A percentile compares a stretch with the other conserved stretches of the same genome.
phyloP scores from a whole-genome alignment of 1,140 invertebrate genomes.

The Drosophila suzukii region DNA sequence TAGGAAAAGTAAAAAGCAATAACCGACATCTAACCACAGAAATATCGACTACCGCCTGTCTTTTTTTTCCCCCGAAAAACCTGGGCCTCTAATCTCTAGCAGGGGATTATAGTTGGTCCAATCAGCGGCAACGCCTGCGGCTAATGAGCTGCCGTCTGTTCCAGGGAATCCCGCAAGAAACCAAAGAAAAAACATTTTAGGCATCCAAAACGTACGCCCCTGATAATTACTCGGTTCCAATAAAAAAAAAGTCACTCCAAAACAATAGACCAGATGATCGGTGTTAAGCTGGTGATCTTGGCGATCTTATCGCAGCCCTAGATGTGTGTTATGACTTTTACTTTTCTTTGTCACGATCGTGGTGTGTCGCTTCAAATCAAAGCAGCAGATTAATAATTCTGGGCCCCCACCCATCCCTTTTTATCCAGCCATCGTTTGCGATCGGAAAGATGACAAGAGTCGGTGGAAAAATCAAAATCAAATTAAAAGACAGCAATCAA shows the following conservation, averaged over 20 bases:
- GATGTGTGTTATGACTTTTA: constrained; percentile 78
- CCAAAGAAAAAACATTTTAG: constrained; percentile 15
- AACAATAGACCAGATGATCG: constrained; percentile 55
- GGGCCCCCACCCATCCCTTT: constrained; percentile 6
- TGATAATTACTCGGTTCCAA: constrained; percentile 66
- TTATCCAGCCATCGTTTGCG: constrained; percentile 31
- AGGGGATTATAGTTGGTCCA: constrained; percentile 69
- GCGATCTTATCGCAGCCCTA: constrained; percentile 50
- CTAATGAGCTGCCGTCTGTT: constrained; percentile 72
- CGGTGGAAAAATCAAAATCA: constrained; percentile 70
- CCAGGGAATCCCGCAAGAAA: constrained; percentile 53
- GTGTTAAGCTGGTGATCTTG: constrained; percentile 50
- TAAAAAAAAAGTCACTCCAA: constrained; percentile 69
- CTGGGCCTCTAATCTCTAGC: constrained; percentile 65
- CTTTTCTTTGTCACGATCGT: constrained; percentile 72
- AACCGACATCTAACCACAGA: constrained; percentile 49
- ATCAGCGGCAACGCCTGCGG: constrained; percentile 81
- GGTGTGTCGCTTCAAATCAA: constrained; percentile 69
- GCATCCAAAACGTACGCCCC: constrained; percentile 46
- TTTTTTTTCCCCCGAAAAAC: constrained; percentile 64
- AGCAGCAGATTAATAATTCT: constrained; percentile 65
- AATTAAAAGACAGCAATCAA: constrained; percentile 79
- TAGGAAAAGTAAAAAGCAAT: constrained; percentile 9
- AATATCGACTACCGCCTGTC: constrained; percentile 59
- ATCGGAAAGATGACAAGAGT: constrained; percentile 65